Evolutionary conservation across 1,140 invertebrate species (phyloP), one percentile per base, ranked within the genome.

Genomic region (Acromyrmex echinatior): DNA sequence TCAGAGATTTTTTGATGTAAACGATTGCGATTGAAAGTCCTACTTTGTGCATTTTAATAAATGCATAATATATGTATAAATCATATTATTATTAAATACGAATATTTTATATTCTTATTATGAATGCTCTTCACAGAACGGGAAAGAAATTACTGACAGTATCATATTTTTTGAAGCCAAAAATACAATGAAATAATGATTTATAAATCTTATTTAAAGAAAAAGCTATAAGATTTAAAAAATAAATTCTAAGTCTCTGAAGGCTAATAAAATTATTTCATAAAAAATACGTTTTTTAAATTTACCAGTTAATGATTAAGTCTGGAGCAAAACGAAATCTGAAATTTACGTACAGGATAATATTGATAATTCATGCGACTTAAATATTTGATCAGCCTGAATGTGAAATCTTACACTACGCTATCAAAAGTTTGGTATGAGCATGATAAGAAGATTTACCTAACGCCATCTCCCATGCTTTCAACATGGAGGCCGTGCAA

Each of bases 381-480:
- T 84, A 74, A 74, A 84, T 84, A 76, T 84, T 76, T 84, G 70
- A 74, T 84, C 70, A 53, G 39, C 25, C n/a, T 28, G 39, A 25
- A 84, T 76, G 68, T 21, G 70, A 49, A 74, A 62, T 76, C 80
- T 81, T 39, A 63, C 60, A 74, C 39, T 62, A 51, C 25, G 56
- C 80, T 76, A 74, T 84, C 80, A 84, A 84, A 84, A 84, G 80
- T 84, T 84, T 76, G 56, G 12, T 74, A 60, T n/a, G 53, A 60
- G 18, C 14, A 18, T 76, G 70, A 74, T 74, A 84, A 84, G 80
- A 82, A 49, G 80, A 84, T 84, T 84, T 76, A 58, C 80, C 31
- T 74, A 81, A 60, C 65, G 51, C 35, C 51, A 49, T 62, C 56
- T 31, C 51, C 35, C 39, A 31, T 49, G 66, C 39, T 76, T 51